A percentile compares a stretch with the other conserved stretches of the same genome.
phyloP scores from a whole-genome alignment of 35 echinoderm and acorn worm species.

The Apostichopus japonicus region DNA sequence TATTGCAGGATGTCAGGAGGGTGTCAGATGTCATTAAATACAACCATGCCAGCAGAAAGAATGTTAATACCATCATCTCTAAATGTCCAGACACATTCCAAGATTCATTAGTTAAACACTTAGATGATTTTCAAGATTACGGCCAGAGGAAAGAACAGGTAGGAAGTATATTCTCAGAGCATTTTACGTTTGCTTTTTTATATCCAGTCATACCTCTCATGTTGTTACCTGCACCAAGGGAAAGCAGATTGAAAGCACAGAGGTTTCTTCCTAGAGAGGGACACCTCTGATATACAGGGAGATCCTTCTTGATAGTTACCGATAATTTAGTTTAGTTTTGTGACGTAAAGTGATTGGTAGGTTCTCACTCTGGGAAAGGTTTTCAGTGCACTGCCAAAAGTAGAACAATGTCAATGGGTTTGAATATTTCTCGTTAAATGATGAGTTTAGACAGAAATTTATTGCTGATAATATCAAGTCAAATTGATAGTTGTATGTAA shows the following conservation, averaged over 20 bases:
- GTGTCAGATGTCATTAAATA: slow-evolving; percentile 84
- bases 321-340: no score
- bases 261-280: no score
- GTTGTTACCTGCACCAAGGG: neutral
- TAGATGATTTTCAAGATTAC: slow-evolving; percentile 97
- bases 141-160: slow-evolving; percentile 62
- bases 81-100: slow-evolving; percentile 98
- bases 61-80: slow-evolving; percentile 94
- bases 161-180: neutral
- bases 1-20: slow-evolving; percentile 82
- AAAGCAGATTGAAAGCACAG: neutral
- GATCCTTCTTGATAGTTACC: neutral
- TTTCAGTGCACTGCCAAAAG: no score
- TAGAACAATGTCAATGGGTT: no score
- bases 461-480: no score
- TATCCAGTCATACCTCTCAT: neutral
- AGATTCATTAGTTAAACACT: slow-evolving; percentile 87
- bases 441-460: no score
- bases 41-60: slow-evolving; percentile 83
- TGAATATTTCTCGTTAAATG: no score
- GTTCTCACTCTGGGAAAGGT: no score
- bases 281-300: neutral
- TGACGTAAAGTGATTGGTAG: no score
- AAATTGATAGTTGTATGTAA: no score
- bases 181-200: neutral